phyloP scores from a whole-genome alignment of 2,113 vertebrate species.

The Indicator maculatus region DNA sequence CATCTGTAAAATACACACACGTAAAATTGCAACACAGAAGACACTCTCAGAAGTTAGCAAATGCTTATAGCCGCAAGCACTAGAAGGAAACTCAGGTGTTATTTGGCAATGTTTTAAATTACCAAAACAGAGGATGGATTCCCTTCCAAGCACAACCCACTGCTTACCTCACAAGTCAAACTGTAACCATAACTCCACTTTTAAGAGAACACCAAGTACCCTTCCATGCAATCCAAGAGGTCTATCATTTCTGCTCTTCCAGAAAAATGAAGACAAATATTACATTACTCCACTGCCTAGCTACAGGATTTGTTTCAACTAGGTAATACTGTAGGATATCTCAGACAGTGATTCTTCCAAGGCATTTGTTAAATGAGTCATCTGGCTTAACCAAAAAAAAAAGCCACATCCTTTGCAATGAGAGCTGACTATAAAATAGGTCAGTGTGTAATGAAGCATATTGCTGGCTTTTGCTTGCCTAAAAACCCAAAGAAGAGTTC shows the following conservation, averaged over 20 bases:
- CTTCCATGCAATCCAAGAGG: background rate
- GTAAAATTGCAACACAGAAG: background rate
- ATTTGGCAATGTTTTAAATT: background rate
- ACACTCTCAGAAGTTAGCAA: background rate
- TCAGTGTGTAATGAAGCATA: conserved; percentile 44
- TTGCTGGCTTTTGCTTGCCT: background rate
- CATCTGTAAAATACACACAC: background rate
- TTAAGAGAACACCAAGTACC: background rate
- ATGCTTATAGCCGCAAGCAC: background rate
- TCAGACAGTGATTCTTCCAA: conserved; percentile 23
- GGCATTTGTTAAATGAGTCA: conserved; percentile 27
- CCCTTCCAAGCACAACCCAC: background rate
- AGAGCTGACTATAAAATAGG: conserved; percentile 35
- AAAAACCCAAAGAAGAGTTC: background rate
- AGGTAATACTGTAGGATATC: background rate
- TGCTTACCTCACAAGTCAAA: background rate
- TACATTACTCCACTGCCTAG: background rate
- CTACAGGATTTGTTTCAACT: conserved; percentile 2
- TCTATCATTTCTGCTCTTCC: background rate
- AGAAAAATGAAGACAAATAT: conserved; percentile 24
- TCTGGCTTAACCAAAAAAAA: background rate
- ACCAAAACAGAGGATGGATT: background rate
- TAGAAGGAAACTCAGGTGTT: background rate
- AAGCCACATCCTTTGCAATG: background rate
- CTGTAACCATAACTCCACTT: background rate